A percentile compares a stretch with the other conserved stretches of the same genome.
Conservation (phyloP, 92 coral and sea anemone genomes). For the Diadumene lineata region DNA sequence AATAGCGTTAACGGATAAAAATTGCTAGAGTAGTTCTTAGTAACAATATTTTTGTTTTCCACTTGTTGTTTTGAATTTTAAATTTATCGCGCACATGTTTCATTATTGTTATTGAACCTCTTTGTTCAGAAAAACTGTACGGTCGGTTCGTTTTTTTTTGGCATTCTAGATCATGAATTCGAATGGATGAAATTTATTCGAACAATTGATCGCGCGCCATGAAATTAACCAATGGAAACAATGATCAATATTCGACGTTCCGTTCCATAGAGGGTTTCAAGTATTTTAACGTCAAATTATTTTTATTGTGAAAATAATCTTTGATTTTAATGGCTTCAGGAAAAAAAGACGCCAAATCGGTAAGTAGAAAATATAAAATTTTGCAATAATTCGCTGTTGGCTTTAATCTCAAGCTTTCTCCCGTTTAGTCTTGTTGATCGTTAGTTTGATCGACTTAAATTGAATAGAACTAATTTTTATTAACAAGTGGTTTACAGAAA, state of each 20-base stretch:
- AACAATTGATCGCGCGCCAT: background rate
- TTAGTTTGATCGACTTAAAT: background rate
- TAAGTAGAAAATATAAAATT: background rate
- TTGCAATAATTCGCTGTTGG: background rate
- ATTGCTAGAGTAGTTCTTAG: constrained; percentile 7
- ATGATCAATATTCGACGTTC: background rate
- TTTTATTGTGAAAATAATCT: background rate
- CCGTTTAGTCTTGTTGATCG: background rate
- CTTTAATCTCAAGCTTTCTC: too few species aligned
- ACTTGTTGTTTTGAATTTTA: constrained; percentile 25
- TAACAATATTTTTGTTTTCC: constrained; percentile 1
- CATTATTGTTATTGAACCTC: constrained; percentile 1
- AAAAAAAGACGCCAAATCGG: constrained; percentile 19
- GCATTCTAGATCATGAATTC: background rate
- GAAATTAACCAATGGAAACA: background rate
- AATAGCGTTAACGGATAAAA: background rate
- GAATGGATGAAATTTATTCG: background rate
- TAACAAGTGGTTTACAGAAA: background rate
- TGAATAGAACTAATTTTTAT: background rate
- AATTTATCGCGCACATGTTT: constrained; percentile 24
- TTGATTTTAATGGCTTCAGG: background rate
- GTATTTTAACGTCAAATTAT: background rate
- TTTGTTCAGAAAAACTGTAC: background rate
- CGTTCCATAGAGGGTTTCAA: background rate
- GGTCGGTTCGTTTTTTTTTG: too few species aligned